Evolutionary conservation across 2,113 vertebrate genomes (phyloP).

Genomic region (Aegotheles bennettii): DNA sequence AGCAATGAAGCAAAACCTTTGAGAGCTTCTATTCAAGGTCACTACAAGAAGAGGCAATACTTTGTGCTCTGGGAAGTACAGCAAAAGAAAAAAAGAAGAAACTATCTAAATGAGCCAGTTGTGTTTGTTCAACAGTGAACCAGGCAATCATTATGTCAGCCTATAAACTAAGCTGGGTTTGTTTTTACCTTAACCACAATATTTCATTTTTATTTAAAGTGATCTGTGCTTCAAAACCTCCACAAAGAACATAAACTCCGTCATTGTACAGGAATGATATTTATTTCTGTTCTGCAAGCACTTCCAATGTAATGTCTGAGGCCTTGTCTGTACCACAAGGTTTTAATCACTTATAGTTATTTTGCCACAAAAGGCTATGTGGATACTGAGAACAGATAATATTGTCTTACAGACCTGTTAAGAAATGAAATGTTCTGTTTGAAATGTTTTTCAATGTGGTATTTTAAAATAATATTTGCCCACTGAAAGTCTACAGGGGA

Average conservation of each 20-base stretch:
- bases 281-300: background rate
- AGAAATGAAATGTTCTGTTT: background rate
- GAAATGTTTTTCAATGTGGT: background rate
- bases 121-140: background rate
- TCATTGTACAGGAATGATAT: background rate
- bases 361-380: background rate
- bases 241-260: background rate
- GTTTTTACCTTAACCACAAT: background rate
- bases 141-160: background rate
- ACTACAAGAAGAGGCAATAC: background rate
- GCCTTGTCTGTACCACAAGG: background rate
- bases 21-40: constrained; percentile 22
- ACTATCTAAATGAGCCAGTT: background rate
- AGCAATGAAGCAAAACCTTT: constrained; percentile 22
- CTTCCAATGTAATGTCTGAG: background rate
- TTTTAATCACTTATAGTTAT: background rate
- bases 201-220: background rate
- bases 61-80: background rate
- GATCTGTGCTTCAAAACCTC: background rate
- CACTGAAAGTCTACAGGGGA: background rate
- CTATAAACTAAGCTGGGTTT: background rate
- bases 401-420: background rate
- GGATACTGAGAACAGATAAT: background rate
- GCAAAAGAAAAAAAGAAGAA: background rate
- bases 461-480: background rate